Evolutionary conservation across 2,113 vertebrate species (phyloP).

Genomic region (Epinephelus fuscoguttatus): DNA sequence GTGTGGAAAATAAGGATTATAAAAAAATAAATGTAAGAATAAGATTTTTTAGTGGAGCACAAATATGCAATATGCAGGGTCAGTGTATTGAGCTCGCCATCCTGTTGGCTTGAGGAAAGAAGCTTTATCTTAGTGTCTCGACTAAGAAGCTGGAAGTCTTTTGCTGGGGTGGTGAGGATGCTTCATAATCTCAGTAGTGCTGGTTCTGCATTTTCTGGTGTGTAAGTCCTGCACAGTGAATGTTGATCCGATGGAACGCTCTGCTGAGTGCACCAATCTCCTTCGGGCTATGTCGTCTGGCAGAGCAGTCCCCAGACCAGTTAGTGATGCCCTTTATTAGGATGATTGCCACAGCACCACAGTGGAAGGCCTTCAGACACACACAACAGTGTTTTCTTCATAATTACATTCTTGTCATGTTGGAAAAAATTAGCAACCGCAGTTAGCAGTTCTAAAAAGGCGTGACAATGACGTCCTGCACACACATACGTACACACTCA

Average conservation of each 20-base stretch:
- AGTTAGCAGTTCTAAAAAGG: not conserved
- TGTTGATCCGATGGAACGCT: not conserved
- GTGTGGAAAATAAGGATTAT: not conserved
- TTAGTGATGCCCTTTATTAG: not conserved
- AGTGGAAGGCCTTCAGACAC: not conserved
- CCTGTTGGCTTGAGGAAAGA: not conserved
- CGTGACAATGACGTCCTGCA: not conserved
- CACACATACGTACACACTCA: not conserved
- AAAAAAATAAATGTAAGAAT: not conserved
- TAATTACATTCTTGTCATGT: not conserved
- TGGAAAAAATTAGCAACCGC: not conserved
- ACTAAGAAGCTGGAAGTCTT: not conserved
- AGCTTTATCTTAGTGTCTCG: not conserved
- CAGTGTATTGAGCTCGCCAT: not conserved
- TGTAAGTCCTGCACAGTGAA: not conserved
- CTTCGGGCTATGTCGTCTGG: not conserved
- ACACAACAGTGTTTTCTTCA: not conserved
- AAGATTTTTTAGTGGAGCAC: not conserved
- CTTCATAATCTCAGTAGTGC: not conserved
- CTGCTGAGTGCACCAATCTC: not conserved
- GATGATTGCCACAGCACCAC: not conserved
- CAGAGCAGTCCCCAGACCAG: slow-evolving; percentile 3
- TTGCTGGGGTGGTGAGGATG: no score
- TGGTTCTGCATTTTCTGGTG: slow-evolving; percentile 5
- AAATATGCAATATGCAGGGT: not conserved